Evolutionary conservation across 2,113 vertebrate species (phyloP).

Genomic region (Corydoras sp.): DNA sequence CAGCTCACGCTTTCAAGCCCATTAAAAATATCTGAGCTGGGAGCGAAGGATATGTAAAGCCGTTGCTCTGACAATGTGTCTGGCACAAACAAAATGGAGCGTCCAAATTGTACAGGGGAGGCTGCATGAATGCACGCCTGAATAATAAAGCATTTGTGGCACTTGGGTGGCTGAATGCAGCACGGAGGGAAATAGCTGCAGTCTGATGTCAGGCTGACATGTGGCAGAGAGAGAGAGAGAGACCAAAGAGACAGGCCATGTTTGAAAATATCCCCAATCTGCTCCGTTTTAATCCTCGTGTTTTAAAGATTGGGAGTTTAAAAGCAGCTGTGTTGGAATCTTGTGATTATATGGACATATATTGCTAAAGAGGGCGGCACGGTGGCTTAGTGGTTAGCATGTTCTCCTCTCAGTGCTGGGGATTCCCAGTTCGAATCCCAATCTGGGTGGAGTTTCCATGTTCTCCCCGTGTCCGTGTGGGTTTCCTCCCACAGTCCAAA

Average conservation of each 20-base stretch:
- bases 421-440: too few relatives aligned
- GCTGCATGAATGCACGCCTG: constrained; percentile 35
- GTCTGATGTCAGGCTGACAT: constrained; percentile 37
- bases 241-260: constrained; percentile 13
- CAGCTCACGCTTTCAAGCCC: constrained; percentile 23
- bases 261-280: not conserved
- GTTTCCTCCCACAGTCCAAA: too few relatives aligned
- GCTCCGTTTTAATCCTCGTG: constrained; percentile 11
- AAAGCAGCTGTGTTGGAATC: too few relatives aligned
- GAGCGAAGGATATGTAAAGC: constrained; percentile 27
- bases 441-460: too few relatives aligned
- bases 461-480: too few relatives aligned
- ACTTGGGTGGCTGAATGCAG: constrained; percentile 28
- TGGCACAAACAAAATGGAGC: constrained; percentile 44
- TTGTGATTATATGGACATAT: too few relatives aligned
- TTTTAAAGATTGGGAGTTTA: too few relatives aligned
- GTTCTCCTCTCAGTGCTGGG: too few relatives aligned
- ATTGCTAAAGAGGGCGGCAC: too few relatives aligned
- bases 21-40: constrained; percentile 26
- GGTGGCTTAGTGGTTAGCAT: too few relatives aligned
- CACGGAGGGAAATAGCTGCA: constrained; percentile 25
- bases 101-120: constrained; percentile 30
- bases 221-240: constrained; percentile 27
- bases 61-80: constrained; percentile 28
- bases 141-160: constrained; percentile 48